Evolutionary conservation across 2,888 invertebrate species (phyloP), one percentile per base, ranked within the genome.

Genomic region (Syrphus vitripennis): DNA sequence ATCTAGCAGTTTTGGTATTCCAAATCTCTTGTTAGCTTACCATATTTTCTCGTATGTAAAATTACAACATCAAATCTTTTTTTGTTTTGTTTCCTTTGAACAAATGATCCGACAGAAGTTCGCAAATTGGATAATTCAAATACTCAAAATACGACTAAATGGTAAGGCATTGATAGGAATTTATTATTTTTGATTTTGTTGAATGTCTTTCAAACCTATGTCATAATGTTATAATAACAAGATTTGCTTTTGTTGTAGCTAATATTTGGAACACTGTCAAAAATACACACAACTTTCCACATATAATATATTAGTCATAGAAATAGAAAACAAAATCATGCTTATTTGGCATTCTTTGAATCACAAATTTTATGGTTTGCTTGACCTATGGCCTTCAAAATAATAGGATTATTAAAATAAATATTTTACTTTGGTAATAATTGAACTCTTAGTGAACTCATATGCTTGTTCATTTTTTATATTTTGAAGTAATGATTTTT

Each of bases 71-170:
- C 9, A 34, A 2, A 37, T 37, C 34, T n/a, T 6, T 37, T 59
- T 59, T n/a, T n/a, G n/a, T n/a, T n/a, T n/a, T n/a, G n/a, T n/a
- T n/a, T n/a, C n/a, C 57, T 31, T 3, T 31, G n/a, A 34, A 37
- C 14, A 59, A 59, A 59, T 37, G 21, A 37, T 21, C 59, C 59
- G 21, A 57, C 57, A 57, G 34, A 55, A 57, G 31, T 57, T 59
- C 34, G 4, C 59, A 59, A 59, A 37, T 59, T 59, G 37, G 59
- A 37, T 59, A 21, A 59, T n/a, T 14, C 3, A 59, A 21, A 55
- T 16, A 55, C 16, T 26, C n/a, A 21, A 59, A 34, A 59, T 31
- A 59, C 21, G 34, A 59, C 59, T 59, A 59, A 59, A 59, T 21
- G 59, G 1, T 59, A 21, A 37, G 59, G 21, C 59, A 59, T 34